Conservation (phyloP, 2,888 invertebrate species). For the Artemia sp. region DNA sequence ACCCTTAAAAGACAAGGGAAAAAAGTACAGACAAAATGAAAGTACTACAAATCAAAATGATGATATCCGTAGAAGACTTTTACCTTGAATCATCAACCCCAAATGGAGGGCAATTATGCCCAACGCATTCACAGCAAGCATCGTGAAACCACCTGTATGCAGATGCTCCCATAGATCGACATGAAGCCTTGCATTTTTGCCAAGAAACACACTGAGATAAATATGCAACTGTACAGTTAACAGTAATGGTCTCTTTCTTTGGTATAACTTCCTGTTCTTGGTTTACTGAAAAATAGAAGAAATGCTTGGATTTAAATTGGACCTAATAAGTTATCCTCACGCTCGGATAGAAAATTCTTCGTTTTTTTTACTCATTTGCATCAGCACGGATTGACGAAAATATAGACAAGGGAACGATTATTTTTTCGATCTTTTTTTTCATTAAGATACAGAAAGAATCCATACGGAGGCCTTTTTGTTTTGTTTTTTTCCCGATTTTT, state of each 20-base stretch:
- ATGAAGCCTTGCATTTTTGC: conserved; percentile 66
- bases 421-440: no score
- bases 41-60: no score
- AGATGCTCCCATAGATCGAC: conserved; percentile 63
- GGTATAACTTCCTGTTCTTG: conserved; percentile 36
- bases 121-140: conserved; percentile 84
- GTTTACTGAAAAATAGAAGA: conserved; percentile 29
- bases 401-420: no score
- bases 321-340: conserved; percentile 10
- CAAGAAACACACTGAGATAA: conserved; percentile 74
- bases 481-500: no score
- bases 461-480: no score
- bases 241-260: conserved; percentile 36
- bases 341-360: no score
- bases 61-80: not conserved
- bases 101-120: conserved; percentile 69
- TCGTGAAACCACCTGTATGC: conserved; percentile 76
- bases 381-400: no score
- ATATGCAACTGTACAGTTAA: conserved; percentile 81
- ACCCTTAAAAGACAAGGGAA: no score
- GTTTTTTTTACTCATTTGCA: no score
- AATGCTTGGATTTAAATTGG: conserved; percentile 19
- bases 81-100: conserved; percentile 69
- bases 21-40: no score
- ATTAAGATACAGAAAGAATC: no score